phyloP scores from a whole-genome alignment of 2,797 vertebrate genomes.

The Sebastes umbrosus region DNA sequence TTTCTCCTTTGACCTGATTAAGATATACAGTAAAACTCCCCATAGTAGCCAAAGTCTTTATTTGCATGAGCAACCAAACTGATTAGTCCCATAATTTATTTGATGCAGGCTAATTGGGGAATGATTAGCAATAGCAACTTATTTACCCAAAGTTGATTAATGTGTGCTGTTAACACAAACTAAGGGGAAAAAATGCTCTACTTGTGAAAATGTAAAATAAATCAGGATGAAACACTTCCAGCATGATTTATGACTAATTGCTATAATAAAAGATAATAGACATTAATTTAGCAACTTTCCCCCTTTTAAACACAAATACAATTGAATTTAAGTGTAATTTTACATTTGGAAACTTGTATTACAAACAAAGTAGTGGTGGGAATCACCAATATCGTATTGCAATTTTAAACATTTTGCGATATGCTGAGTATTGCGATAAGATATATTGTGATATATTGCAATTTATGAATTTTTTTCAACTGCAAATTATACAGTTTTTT shows the following conservation, averaged over 20 bases:
- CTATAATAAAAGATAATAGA: not conserved
- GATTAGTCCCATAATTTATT: slow-evolving; percentile 20
- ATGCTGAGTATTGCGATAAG: fast-evolving
- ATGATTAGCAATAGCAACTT: slow-evolving; percentile 11
- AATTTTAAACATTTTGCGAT: too few relatives aligned
- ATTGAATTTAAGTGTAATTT: not conserved
- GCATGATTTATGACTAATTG: not conserved
- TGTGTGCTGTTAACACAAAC: not conserved
- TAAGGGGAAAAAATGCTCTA: not conserved
- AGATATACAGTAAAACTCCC: not conserved
- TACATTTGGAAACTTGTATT: not conserved
- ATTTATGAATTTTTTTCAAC: too few relatives aligned
- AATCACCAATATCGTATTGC: too few relatives aligned
- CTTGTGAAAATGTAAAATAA: not conserved
- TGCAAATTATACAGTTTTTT: too few relatives aligned
- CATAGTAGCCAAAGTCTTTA: not conserved
- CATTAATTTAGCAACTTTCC: not conserved
- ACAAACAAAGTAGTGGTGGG: not conserved
- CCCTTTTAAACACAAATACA: not conserved
- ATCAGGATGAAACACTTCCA: not conserved
- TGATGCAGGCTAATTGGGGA: slow-evolving; percentile 19
- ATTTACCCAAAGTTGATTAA: slow-evolving; percentile 24
- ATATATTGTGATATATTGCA: too few relatives aligned
- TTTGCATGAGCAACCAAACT: slow-evolving; percentile 23
- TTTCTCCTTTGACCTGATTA: slow-evolving; percentile 7